Evolutionary conservation across 2,113 vertebrate species (phyloP).

Genomic region (Bambusicola thoracicus): DNA sequence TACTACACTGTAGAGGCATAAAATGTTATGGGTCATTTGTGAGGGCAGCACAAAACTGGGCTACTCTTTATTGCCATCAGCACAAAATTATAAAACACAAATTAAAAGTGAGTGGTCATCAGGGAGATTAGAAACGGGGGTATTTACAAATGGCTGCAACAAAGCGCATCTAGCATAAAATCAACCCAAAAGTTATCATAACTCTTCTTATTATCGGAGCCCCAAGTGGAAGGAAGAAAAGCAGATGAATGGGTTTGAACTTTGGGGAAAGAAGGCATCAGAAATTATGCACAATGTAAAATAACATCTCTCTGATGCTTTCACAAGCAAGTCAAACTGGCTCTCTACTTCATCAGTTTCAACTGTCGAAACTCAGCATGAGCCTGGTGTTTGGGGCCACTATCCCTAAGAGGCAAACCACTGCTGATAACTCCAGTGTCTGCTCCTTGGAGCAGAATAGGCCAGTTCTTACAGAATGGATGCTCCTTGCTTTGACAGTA

Average conservation of each 20-base stretch:
- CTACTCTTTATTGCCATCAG: conserved; percentile 38
- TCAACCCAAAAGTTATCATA: not conserved
- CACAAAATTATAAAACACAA: conserved; percentile 7
- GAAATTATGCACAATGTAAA: not conserved
- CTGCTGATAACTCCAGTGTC: not conserved
- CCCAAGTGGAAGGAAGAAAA: not conserved
- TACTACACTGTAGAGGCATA: not conserved
- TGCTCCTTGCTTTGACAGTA: accelerated
- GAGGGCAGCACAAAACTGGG: conserved; percentile 1
- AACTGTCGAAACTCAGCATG: not conserved
- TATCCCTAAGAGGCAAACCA: not conserved
- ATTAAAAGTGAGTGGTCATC: conserved; percentile 27
- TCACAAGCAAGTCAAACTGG: not conserved
- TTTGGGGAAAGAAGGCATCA: not conserved
- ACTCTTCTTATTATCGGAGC: not conserved
- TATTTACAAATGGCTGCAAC: not conserved
- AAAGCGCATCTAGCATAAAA: not conserved
- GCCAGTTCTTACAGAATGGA: not conserved
- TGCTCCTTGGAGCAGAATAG: not conserved
- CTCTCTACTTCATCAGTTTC: not conserved
- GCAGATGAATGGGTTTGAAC: not conserved
- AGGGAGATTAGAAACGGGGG: not conserved
- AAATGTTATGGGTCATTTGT: conserved; percentile 18
- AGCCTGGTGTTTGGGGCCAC: not conserved
- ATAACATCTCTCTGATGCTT: not conserved